Base-by-base conservation (phyloP, 2,888 invertebrate genomes). In the Eupithecia centaureata region DNA sequence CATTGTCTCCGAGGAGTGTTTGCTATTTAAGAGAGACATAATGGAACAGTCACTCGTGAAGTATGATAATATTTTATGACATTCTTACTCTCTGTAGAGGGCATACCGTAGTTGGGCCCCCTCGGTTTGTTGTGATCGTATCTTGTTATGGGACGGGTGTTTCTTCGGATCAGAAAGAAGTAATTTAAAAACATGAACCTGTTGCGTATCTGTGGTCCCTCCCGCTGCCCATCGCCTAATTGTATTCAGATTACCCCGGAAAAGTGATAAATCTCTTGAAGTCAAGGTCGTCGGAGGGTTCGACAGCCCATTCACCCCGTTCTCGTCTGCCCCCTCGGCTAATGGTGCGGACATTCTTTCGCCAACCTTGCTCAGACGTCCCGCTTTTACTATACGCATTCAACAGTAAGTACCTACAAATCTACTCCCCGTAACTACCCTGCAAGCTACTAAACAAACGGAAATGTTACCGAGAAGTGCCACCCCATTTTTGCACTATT, bases 261-360 rank as follows among this genome's bases (percentile, higher is more conserved):
- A 90, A 87, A 89, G 90, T 90, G 89, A 91, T 91, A 90, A 90
- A 91, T 91, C 88, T 89, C 85, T 78, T 82, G 78, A 85, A 88
- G 91, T 91, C 92, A 92, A 92, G 92, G 92, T 91, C 92, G 86
- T 68, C 83, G 84, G 90, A 90, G 90, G 91, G 91, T 92, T 91
- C 89, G 90, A 90, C 89, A 89, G 88, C 87, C 85, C 89, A 87
- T 90, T 91, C 89, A 91, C 92, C 91, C 91, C 88, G 88, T 90
- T 88, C 82, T 73, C 85, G 86, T 83, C 85, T 85, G 84, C 87
- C 89, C 91, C 90, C 90, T 85, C 84, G 79, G 85, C 86, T 90
- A 90, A 90, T 90, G 89, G 88, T 86, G 85, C 86, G 87, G 86
- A 88, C 87, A 88, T 91, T 92, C 92, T 90, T 91, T 90, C 86